Conservation (phyloP, 1,140 invertebrate genomes). For the Procambarus clarkii region DNA sequence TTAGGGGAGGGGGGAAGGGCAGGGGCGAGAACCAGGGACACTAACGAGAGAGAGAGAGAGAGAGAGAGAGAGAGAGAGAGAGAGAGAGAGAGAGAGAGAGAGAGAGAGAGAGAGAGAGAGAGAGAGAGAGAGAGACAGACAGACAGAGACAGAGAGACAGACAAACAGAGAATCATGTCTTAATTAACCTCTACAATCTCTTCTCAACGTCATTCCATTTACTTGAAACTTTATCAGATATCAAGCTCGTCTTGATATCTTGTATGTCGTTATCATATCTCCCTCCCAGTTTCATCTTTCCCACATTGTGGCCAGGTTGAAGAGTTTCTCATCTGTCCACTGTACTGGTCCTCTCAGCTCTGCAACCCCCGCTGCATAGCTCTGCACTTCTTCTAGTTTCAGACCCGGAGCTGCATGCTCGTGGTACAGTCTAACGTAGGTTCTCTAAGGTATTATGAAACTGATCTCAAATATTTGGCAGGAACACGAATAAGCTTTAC, state of each 20-base stretch:
- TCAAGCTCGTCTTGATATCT: no score
- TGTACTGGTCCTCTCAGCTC: background rate
- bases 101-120: slow-evolving; percentile 27
- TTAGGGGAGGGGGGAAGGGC: background rate
- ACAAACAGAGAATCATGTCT: background rate
- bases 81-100: slow-evolving; percentile 28
- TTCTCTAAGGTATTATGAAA: no score
- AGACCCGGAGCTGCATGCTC: background rate
- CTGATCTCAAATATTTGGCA: no score
- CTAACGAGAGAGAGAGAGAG: slow-evolving; percentile 13
- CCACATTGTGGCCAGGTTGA: background rate
- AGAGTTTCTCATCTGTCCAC: no score
- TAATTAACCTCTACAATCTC: background rate
- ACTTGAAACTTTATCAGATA: background rate
- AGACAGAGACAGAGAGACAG: background rate
- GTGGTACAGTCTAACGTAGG: background rate
- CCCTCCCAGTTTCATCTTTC: background rate
- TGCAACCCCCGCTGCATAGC: background rate
- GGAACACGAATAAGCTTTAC: no score
- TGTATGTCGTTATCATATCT: no score
- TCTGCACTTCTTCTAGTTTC: background rate
- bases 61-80: slow-evolving; percentile 28
- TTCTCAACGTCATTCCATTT: background rate
- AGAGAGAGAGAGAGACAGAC: no score
- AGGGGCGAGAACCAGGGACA: background rate